These are phyloP conservation scores for Uromys caudimaculatus DNA, from an alignment of 2,797 vertebrate species.

Conservation along the genomic window DNA sequence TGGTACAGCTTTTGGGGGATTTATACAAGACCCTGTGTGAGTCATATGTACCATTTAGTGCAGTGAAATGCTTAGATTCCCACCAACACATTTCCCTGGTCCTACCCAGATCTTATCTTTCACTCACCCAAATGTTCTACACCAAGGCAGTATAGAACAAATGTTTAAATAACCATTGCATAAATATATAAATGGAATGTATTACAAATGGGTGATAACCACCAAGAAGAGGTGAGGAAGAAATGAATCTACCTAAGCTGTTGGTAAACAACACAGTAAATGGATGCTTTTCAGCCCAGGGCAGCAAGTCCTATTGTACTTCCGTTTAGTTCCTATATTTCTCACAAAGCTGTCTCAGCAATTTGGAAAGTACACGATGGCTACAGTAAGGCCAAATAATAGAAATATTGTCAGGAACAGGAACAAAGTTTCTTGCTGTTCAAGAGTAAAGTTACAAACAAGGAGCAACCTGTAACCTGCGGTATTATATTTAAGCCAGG, in stretches of 20 bases:
- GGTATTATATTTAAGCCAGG: not conserved
- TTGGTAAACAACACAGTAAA: not conserved
- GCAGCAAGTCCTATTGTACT: not conserved
- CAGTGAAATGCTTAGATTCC: not conserved
- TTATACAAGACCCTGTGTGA: constrained; percentile 1
- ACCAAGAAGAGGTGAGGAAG: not conserved
- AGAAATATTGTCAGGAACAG: not conserved
- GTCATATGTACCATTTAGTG: not conserved
- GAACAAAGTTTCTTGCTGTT: not conserved
- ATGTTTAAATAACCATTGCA: not conserved
- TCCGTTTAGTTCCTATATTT: not conserved
- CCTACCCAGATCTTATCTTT: not conserved
- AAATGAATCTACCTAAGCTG: not conserved
- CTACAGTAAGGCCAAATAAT: not conserved
- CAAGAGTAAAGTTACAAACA: not conserved
- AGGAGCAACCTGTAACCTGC: not conserved
- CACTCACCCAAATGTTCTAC: constrained; percentile 24
- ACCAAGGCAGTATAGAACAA: not conserved
- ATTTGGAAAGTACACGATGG: not conserved
- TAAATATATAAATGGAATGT: not conserved
- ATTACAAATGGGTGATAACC: not conserved
- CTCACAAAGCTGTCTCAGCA: not conserved
- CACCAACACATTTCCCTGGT: not conserved
- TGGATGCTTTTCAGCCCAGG: not conserved
- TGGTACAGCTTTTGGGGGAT: not conserved